Evolutionary conservation across 2,113 vertebrate genomes (phyloP), one percentile per base, ranked within the genome.

Genomic region (Sylvietta virens): DNA sequence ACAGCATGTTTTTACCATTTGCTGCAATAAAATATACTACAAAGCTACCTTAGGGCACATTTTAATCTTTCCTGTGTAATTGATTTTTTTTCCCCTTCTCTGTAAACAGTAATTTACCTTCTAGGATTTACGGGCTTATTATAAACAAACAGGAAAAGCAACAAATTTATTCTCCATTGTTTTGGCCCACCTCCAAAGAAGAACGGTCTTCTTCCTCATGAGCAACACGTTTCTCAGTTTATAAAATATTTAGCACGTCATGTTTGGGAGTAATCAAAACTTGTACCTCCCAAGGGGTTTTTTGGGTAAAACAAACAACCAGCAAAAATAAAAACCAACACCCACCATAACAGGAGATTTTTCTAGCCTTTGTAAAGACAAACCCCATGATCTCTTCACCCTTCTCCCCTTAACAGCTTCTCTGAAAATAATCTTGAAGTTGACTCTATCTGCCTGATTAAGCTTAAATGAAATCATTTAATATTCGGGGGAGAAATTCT

Each of bases 61-160:
- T 97, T 92, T 90, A 90, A 96, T 96, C 60, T 98, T 86, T 85
- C 42, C 60, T 82, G 58, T 33, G n/a, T 77, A 97, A 97, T 4
- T 96, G 77, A 80, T 67, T 86, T 79, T 86, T 88, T 66, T 66
- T 4, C 23, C 26, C 31, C 39, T 44, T 44, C 94, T 70, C 30
- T 57, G 76, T 82, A 91, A 87, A 88, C 90, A 96, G 73, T 90
- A 69, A 96, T 97, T 97, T 96, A 92, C 84, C 33, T 97, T 96
- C 74, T 61, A 80, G 76, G 71, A 82, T 84, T 86, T 42, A 87
- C 0, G 6, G 73, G 60, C 35, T 95, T 96, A 94, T 69, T 70
- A 21, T 72, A 92, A 94, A 74, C 81, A 91, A 96, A 86, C 45
- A 94, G 9, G 47, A 77, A 78, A 82, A 82, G 66, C 74, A 79